Evolutionary conservation across 2,113 vertebrate genomes (phyloP).

Genomic region (Holacanthus passer): DNA sequence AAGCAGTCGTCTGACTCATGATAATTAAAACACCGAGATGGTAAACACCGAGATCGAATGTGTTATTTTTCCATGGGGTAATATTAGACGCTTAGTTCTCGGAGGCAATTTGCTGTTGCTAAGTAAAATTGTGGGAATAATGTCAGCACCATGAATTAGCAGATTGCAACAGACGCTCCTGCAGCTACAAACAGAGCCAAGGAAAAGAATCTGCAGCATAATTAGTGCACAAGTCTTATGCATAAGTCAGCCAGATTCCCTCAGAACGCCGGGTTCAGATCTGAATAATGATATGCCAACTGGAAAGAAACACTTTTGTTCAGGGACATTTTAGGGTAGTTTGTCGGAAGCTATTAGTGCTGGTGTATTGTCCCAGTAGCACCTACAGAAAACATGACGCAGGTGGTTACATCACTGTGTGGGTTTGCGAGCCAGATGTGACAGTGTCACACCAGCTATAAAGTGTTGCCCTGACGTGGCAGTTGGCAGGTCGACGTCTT

Average conservation of each 20-base stretch:
- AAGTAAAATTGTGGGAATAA: conserved; percentile 58
- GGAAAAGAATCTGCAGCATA: conserved; percentile 52
- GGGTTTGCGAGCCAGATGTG: conserved; percentile 58
- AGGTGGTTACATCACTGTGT: conserved; percentile 66
- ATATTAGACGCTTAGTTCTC: conserved; percentile 39
- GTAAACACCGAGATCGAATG: background rate
- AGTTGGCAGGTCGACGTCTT: conserved; percentile 37
- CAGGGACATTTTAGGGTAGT: conserved; percentile 46
- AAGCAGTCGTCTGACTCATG: conserved; percentile 40
- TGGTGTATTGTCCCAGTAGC: conserved; percentile 32
- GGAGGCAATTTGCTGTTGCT: conserved; percentile 48
- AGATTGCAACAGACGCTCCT: conserved; percentile 68
- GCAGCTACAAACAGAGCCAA: conserved; percentile 43
- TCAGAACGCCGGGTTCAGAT: conserved; percentile 34
- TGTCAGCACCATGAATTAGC: conserved; percentile 68
- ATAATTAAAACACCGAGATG: conserved; percentile 44
- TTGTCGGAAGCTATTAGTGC: conserved; percentile 55
- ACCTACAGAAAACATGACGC: conserved; percentile 54
- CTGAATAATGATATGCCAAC: conserved; percentile 56
- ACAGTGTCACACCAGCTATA: conserved; percentile 46
- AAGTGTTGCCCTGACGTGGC: conserved; percentile 48
- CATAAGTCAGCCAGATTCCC: conserved; percentile 53
- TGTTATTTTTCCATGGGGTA: conserved; percentile 39
- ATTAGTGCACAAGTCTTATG: conserved; percentile 60
- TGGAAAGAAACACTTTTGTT: conserved; percentile 49